Conservation (phyloP, 2,113 vertebrate species). For the Phoxinus phoxinus region DNA sequence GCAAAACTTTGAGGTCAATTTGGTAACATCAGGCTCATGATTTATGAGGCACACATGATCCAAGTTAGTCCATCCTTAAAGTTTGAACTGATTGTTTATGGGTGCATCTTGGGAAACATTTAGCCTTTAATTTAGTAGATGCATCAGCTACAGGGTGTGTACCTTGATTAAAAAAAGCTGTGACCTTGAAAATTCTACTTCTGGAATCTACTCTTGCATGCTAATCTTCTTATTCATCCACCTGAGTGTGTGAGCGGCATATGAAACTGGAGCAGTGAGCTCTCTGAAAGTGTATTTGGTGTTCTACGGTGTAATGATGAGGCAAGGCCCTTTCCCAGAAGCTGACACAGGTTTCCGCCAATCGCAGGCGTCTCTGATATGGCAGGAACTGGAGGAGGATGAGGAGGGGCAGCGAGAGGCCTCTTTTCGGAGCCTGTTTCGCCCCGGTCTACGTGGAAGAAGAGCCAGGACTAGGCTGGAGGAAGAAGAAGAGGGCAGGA, state of each 20-base stretch:
- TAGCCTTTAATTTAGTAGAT: neutral
- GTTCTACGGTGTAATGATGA: conserved; percentile 49
- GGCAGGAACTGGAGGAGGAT: conserved; percentile 98
- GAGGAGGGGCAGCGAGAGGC: conserved; percentile 77
- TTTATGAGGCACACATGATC: neutral
- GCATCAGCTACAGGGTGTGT: neutral
- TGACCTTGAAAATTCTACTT: neutral
- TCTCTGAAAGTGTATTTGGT: conserved; percentile 10
- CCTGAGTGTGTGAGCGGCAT: neutral
- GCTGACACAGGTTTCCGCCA: conserved; percentile 97
- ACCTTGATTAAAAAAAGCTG: neutral
- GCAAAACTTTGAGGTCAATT: neutral
- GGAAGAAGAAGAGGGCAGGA: conserved; percentile 55
- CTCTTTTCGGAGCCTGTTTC: conserved; percentile 69
- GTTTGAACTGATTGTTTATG: neutral
- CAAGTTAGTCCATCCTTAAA: neutral
- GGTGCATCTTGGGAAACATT: neutral
- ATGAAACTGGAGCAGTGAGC: conserved; percentile 6
- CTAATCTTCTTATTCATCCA: neutral
- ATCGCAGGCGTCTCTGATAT: conserved; percentile 99
- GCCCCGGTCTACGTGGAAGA: conserved; percentile 73
- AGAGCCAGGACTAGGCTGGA: conserved; percentile 64
- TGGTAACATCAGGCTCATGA: neutral
- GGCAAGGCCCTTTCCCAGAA: conserved; percentile 75
- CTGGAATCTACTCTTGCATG: neutral